A percentile compares a stretch with the other conserved stretches of the same genome.
Conservation (phyloP, 2,797 vertebrate genomes). For the Darevskia mixta region DNA sequence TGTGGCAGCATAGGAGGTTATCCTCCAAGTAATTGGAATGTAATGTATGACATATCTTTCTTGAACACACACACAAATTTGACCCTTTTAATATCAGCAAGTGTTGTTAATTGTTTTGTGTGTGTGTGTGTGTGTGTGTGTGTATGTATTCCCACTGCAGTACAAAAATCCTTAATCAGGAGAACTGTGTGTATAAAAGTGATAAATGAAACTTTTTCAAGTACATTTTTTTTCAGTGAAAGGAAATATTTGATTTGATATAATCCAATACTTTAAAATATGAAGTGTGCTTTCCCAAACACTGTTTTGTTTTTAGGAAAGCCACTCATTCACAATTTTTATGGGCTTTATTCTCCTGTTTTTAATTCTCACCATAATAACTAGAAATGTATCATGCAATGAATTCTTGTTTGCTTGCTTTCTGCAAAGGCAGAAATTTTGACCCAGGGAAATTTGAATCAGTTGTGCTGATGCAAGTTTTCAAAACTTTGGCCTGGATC, state of each 20-base stretch:
- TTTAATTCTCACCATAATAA: not conserved
- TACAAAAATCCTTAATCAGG: not conserved
- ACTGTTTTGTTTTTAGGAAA: slow-evolving; percentile 66
- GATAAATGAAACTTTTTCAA: not conserved
- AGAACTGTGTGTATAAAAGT: not conserved
- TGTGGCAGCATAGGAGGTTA: slow-evolving; percentile 42
- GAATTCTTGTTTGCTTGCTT: no score
- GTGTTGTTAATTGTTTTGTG: no score
- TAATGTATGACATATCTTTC: slow-evolving; percentile 58
- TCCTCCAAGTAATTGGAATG: slow-evolving; percentile 60
- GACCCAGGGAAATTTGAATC: not conserved
- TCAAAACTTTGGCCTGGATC: not conserved
- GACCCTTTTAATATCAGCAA: no score
- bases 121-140: no score
- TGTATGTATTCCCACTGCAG: no score
- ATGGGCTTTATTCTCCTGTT: not conserved
- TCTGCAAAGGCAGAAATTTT: not conserved
- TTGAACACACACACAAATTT: not conserved
- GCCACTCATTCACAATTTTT: not conserved
- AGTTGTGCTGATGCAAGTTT: not conserved
- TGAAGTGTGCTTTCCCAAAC: slow-evolving; percentile 64
- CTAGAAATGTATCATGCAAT: not conserved
- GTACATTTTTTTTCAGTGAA: not conserved
- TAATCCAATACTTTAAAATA: slow-evolving; percentile 71
- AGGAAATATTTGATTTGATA: not conserved